Evolutionary conservation across 2,797 vertebrate genomes (phyloP).

Genomic region (Mycteria americana): DNA sequence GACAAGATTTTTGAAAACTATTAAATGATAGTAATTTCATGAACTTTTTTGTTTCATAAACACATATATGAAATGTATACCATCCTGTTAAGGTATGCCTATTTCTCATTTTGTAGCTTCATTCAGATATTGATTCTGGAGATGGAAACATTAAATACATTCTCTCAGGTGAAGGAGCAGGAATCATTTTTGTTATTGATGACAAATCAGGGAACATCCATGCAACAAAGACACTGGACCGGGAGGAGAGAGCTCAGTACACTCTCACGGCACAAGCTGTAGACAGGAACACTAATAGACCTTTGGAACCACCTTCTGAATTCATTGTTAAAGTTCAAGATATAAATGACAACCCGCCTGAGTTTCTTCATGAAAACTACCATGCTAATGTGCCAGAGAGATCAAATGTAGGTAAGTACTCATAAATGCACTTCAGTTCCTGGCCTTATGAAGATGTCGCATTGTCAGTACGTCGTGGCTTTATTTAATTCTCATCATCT

Average conservation of each 20-base stretch:
- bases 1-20: background rate
- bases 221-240: slow-evolving; percentile 95
- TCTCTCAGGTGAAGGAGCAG: slow-evolving; percentile 96
- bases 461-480: background rate
- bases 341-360: slow-evolving; percentile 97
- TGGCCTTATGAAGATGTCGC: background rate
- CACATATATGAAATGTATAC: background rate
- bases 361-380: slow-evolving; percentile 94
- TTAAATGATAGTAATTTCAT: background rate
- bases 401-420: slow-evolving; percentile 94
- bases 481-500: background rate
- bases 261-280: slow-evolving; percentile 96
- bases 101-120: slow-evolving; percentile 83
- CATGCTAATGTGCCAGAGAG: slow-evolving; percentile 96
- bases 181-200: slow-evolving; percentile 98
- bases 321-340: slow-evolving; percentile 99
- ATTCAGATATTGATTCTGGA: slow-evolving; percentile 95
- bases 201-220: slow-evolving; percentile 99
- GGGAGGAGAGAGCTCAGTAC: slow-evolving; percentile 97
- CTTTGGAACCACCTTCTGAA: slow-evolving; percentile 93
- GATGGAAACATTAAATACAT: slow-evolving; percentile 97
- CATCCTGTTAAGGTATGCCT: background rate
- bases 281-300: slow-evolving; percentile 90
- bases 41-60: background rate
- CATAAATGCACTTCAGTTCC: background rate